Evolutionary conservation across 2,797 vertebrate species (phyloP).

Genomic region (Acanthurus lineatus): DNA sequence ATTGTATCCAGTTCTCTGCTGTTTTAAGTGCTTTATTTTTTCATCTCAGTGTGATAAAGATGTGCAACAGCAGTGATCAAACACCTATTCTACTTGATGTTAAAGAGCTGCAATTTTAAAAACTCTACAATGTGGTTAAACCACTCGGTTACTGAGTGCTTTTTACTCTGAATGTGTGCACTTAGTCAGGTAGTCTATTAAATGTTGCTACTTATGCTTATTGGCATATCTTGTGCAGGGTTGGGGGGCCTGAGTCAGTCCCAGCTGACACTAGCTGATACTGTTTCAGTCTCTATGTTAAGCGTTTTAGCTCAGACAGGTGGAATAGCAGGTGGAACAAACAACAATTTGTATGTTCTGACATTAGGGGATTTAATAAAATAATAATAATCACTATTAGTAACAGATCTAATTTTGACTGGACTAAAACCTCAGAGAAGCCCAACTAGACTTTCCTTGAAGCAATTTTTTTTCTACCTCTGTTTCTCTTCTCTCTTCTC

Average conservation of each 20-base stretch:
- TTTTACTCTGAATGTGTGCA: not conserved
- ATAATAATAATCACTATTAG: too few relatives aligned
- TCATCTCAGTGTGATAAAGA: not conserved
- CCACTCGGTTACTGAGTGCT: not conserved
- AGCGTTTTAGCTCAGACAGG: not conserved
- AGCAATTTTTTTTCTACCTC: not conserved
- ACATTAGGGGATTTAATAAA: too few relatives aligned
- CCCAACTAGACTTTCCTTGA: not conserved
- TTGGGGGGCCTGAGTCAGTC: too few relatives aligned
- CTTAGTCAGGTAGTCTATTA: too few relatives aligned
- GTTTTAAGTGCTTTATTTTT: not conserved
- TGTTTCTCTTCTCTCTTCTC: not conserved
- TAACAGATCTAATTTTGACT: not conserved
- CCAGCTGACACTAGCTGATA: too few relatives aligned
- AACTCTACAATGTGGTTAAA: not conserved
- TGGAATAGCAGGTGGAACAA: too few relatives aligned
- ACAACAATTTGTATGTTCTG: too few relatives aligned
- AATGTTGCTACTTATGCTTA: too few relatives aligned
- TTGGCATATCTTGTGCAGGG: too few relatives aligned
- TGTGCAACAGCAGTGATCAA: not conserved
- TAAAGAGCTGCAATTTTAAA: not conserved
- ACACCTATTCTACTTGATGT: too few relatives aligned
- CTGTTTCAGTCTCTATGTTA: too few relatives aligned
- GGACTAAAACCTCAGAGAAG: not conserved
- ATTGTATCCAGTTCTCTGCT: slow-evolving; percentile 16